A percentile compares a stretch with the other conserved stretches of the same genome.
These are phyloP conservation scores for Ara ararauna DNA, from an alignment of 2,797 vertebrate genomes.

Conservation along the genomic window DNA sequence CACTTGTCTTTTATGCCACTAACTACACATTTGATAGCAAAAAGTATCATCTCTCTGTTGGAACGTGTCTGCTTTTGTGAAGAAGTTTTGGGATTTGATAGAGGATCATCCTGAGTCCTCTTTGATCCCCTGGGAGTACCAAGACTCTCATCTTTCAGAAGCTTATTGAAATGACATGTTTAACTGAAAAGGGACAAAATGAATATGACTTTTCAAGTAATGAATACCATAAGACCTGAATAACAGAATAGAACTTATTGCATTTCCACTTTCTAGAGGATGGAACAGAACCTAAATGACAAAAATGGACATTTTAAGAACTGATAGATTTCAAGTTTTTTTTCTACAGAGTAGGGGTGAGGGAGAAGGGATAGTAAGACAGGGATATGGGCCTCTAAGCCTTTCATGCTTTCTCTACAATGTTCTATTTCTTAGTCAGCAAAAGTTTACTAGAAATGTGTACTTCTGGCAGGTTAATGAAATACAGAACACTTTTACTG, in stretches of 20 bases:
- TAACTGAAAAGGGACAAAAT: background rate
- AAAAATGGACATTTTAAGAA: background rate
- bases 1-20: background rate
- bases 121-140: background rate
- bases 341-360: background rate
- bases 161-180: background rate
- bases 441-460: background rate
- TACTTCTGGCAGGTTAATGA: background rate
- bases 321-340: background rate
- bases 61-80: background rate
- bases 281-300: background rate
- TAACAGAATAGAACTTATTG: background rate
- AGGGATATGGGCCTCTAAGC: accelerated
- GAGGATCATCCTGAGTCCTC: background rate
- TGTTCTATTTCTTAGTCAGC: background rate
- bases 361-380: background rate
- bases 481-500: background rate
- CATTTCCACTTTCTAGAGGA: background rate
- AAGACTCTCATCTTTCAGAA: background rate
- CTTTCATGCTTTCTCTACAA: background rate
- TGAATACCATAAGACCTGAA: background rate
- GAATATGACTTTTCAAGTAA: background rate
- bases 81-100: background rate
- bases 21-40: background rate
- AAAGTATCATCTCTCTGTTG: background rate